phyloP scores from a whole-genome alignment of 2,113 vertebrate genomes.

The Paradoxurus hermaphroditus region DNA sequence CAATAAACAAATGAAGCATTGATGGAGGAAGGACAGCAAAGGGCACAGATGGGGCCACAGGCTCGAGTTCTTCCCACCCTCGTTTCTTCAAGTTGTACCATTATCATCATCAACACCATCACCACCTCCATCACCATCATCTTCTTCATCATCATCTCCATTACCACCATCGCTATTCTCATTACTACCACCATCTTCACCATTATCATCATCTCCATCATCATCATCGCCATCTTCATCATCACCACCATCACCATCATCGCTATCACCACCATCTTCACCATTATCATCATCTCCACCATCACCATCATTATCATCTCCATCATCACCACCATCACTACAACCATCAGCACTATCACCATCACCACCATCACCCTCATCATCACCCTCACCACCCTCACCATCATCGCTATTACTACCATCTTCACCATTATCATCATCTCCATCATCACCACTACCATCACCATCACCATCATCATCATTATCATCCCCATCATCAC shows the following conservation, averaged over 20 bases:
- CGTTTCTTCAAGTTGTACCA: not conserved
- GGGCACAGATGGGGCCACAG: too few species aligned
- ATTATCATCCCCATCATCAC: accelerated
- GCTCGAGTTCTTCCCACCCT: not conserved
- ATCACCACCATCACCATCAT: too few species aligned
- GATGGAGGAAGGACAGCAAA: not conserved
- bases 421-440: accelerated
- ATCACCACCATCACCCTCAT: too few species aligned
- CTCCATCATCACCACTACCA: too few species aligned
- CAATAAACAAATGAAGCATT: not conserved
- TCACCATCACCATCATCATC: accelerated
- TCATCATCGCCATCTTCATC: accelerated
- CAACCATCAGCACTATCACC: too few species aligned
- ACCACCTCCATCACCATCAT: not conserved
- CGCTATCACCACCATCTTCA: accelerated
- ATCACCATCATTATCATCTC: too few species aligned
- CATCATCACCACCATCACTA: accelerated
- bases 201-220: accelerated
- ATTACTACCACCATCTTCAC: accelerated
- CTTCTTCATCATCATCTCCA: not conserved
- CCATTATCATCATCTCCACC: too few species aligned
- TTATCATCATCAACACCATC: not conserved
- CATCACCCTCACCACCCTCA: accelerated
- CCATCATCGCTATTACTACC: too few species aligned
- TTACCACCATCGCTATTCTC: not conserved